Percentiles rank a stretch among this genome's conserved stretches.
These are phyloP conservation scores for Sebastes iracundus DNA, from an alignment of 2,797 vertebrate genomes.

Conservation along the genomic window DNA sequence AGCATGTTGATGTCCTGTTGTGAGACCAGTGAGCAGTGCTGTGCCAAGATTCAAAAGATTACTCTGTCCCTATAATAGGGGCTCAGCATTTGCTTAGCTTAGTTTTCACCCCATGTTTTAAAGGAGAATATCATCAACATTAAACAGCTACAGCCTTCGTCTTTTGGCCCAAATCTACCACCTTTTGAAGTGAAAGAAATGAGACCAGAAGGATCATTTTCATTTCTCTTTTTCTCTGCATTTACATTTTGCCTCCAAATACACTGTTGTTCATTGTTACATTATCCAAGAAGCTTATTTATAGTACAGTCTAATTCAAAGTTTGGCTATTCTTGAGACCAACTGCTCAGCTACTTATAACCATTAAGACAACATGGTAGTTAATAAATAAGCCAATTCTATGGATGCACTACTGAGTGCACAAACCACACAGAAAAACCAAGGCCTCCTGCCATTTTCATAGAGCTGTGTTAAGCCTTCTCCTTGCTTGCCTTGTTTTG, in stretches of 20 bases:
- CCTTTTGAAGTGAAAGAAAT: background rate
- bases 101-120: background rate
- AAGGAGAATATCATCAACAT: background rate
- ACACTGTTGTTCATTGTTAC: background rate
- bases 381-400: background rate
- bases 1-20: conserved; percentile 28
- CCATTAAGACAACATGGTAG: background rate
- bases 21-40: background rate
- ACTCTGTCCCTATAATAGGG: background rate
- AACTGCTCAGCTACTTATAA: background rate
- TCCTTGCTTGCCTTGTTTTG: background rate
- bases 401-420: background rate
- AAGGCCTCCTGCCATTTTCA: background rate
- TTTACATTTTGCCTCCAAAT: background rate
- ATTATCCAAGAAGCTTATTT: background rate
- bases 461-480: too few species aligned
- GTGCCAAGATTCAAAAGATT: background rate
- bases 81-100: background rate
- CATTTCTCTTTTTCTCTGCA: background rate
- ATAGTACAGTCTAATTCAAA: background rate
- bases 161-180: background rate
- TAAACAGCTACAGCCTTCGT: background rate
- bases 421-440: background rate
- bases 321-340: background rate
- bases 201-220: background rate